Conservation (phyloP, 1,140 invertebrate genomes). For the Drosophila arawakana region DNA sequence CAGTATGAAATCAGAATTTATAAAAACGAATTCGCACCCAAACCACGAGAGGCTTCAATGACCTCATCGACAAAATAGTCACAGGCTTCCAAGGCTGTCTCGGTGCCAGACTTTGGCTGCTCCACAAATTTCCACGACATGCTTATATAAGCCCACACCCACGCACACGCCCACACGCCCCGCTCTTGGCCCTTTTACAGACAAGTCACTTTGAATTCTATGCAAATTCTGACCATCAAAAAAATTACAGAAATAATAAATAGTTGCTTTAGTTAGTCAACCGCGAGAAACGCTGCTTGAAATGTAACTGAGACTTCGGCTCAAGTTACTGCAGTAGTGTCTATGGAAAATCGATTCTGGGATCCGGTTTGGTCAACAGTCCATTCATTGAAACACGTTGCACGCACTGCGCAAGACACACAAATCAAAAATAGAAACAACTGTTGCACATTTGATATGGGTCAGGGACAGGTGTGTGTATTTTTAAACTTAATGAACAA, state of each 20-base stretch:
- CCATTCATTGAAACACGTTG: constrained; percentile 63
- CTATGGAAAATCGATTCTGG: constrained; percentile 67
- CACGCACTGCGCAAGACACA: constrained; percentile 71
- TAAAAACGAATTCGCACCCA: constrained; percentile 34
- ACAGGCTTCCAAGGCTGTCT: constrained; percentile 88
- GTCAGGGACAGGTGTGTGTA: constrained; percentile 12
- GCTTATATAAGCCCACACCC: constrained; percentile 47
- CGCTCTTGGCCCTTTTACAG: not conserved
- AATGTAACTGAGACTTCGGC: constrained; percentile 53
- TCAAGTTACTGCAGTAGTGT: constrained; percentile 6
- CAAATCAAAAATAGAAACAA: constrained; percentile 57
- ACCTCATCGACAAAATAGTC: constrained; percentile 89
- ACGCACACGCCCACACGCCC: too few relatives aligned
- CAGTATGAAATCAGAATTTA: not conserved
- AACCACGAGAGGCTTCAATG: constrained; percentile 64
- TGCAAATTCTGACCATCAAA: constrained; percentile 37
- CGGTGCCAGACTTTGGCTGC: constrained; percentile 84
- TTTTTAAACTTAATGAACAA: not conserved
- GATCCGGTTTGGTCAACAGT: constrained; percentile 42
- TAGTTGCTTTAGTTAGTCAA: constrained; percentile 5
- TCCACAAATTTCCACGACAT: constrained; percentile 83
- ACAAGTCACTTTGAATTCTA: constrained; percentile 17
- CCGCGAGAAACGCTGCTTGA: constrained; percentile 33
- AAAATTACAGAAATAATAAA: not conserved
- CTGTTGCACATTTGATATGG: constrained; percentile 63